Evolutionary conservation across 2,113 vertebrate genomes (phyloP).

Genomic region (Corythornis cristatus): DNA sequence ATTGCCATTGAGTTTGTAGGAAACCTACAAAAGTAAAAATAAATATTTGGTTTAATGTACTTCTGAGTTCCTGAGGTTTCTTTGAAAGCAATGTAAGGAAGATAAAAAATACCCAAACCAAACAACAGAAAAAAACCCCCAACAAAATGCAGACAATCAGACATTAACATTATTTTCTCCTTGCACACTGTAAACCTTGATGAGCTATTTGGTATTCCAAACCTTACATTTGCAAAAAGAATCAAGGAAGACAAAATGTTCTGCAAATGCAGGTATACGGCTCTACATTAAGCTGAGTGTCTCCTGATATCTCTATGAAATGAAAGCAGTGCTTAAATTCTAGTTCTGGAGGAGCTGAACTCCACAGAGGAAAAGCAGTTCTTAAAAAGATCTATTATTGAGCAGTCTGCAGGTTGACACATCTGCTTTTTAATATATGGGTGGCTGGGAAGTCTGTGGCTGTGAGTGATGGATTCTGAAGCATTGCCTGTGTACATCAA

Average conservation of each 20-base stretch:
- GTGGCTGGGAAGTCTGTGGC: not conserved
- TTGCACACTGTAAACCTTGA: not conserved
- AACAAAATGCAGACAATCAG: not conserved
- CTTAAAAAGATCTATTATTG: slow-evolving; percentile 34
- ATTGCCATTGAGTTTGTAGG: not conserved
- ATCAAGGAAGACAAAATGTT: slow-evolving; percentile 63
- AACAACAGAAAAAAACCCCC: not conserved
- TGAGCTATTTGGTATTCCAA: slow-evolving; percentile 35
- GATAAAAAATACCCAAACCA: not conserved
- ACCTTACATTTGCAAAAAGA: not conserved
- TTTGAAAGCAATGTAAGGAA: not conserved
- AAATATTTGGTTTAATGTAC: not conserved
- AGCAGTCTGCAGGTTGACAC: slow-evolving; percentile 34
- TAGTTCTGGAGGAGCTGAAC: slow-evolving; percentile 42
- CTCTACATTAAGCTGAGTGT: slow-evolving; percentile 25
- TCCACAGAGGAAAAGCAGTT: slow-evolving; percentile 21
- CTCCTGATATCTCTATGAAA: slow-evolving; percentile 48
- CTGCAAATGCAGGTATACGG: slow-evolving; percentile 54
- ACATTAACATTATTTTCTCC: not conserved
- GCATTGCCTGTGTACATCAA: not conserved
- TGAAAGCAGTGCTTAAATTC: slow-evolving; percentile 45
- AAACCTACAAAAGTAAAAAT: not conserved
- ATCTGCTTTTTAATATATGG: slow-evolving; percentile 25
- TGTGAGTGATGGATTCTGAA: slow-evolving; percentile 46
- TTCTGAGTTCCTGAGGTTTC: not conserved